Conservation (phyloP, 1,140 invertebrate species). For the Hormaphis cornu region DNA sequence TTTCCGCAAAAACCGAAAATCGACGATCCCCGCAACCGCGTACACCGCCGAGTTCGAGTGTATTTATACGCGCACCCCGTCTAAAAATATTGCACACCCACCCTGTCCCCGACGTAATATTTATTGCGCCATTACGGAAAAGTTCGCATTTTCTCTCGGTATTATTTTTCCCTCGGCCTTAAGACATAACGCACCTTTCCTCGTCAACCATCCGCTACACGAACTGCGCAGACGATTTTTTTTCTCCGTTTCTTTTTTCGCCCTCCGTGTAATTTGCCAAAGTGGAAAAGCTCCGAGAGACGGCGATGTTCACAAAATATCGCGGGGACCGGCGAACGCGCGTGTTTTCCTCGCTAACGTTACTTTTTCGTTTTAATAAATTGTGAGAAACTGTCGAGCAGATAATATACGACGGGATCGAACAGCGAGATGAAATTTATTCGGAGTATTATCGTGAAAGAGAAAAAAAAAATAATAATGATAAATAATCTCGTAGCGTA, state of each 20-base stretch:
- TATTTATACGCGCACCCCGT: constrained; percentile 19
- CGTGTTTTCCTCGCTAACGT: background rate
- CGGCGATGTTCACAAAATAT: background rate
- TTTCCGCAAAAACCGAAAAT: background rate
- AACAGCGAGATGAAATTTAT: no score
- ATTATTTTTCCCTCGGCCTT: constrained; percentile 21
- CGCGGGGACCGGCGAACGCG: background rate
- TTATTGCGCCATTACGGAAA: constrained; percentile 28
- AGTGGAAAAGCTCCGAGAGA: constrained; percentile 12
- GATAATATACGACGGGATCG: no score
- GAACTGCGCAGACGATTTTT: no score
- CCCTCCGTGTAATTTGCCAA: constrained; percentile 20
- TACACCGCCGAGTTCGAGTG: constrained; percentile 2
- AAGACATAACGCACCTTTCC: constrained; percentile 24
- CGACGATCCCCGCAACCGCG: background rate
- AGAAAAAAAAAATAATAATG: background rate
- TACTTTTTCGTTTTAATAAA: background rate
- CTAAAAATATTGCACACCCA: no score
- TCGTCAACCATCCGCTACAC: no score
- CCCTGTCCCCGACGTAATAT: background rate
- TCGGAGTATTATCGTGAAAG: no score
- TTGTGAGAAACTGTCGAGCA: background rate
- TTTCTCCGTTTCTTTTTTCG: background rate
- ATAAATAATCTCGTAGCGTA: no score
- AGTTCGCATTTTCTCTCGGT: constrained; percentile 8